Evolutionary conservation across 1,140 invertebrate species (phyloP).

Genomic region (Trichoplusia ni): DNA sequence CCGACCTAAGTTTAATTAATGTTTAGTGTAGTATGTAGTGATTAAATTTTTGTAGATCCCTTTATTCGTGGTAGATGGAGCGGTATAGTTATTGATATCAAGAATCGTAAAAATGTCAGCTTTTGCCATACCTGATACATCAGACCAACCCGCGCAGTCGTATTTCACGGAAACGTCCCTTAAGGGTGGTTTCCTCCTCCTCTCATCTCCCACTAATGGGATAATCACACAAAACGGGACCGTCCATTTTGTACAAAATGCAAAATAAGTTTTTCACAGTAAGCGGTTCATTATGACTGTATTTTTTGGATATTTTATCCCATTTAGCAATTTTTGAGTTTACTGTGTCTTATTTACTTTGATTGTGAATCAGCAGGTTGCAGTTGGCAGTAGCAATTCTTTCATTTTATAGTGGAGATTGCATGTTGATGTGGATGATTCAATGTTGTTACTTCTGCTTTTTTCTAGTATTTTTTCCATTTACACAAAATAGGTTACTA

Average conservation of each 20-base stretch:
- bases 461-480: too few species aligned
- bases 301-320: neutral
- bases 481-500: too few species aligned
- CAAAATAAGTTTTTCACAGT: conserved; percentile 8
- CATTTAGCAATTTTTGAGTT: neutral
- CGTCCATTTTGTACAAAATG: conserved; percentile 4
- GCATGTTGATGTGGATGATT: too few species aligned
- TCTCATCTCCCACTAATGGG: conserved; percentile 1
- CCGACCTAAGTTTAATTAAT: too few species aligned
- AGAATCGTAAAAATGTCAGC: neutral
- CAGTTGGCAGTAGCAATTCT: too few species aligned
- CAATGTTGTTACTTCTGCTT: too few species aligned
- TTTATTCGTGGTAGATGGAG: too few species aligned
- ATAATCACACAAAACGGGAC: conserved; percentile 17
- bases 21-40: too few species aligned
- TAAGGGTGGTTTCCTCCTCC: neutral
- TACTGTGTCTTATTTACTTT: neutral
- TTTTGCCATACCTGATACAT: too few species aligned
- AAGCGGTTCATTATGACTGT: neutral
- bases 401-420: too few species aligned
- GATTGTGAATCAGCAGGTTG: neutral
- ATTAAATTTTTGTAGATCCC: too few species aligned
- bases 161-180: neutral
- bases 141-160: neutral
- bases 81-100: too few species aligned